Conservation (phyloP, 2,888 invertebrate genomes). For the Drosophila conformis region DNA sequence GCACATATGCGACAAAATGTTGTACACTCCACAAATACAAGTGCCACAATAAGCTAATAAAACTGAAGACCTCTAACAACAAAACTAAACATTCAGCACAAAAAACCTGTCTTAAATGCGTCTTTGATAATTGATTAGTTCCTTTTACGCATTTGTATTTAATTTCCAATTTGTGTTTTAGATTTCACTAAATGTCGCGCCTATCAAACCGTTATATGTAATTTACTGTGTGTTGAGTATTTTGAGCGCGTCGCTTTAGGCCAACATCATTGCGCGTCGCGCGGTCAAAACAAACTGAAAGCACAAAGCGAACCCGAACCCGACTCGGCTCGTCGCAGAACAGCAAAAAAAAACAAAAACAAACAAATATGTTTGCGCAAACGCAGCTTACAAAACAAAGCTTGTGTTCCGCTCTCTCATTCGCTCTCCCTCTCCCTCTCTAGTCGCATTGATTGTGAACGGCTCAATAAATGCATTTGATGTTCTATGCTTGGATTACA, state of each 20-base stretch:
- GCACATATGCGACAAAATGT: neutral
- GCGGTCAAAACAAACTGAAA: slow-evolving; percentile 67
- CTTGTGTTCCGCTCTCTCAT: slow-evolving; percentile 3
- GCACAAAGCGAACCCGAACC: slow-evolving; percentile 30
- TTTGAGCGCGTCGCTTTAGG: slow-evolving; percentile 42
- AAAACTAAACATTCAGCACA: slow-evolving; percentile 4
- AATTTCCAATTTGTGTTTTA: neutral
- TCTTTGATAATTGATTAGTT: neutral
- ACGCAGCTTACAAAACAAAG: slow-evolving; percentile 48
- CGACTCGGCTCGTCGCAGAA: slow-evolving; percentile 31
- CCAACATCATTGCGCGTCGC: slow-evolving; percentile 58
- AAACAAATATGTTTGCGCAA: slow-evolving; percentile 38
- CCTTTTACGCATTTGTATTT: neutral
- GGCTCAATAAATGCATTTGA: slow-evolving; percentile 2
- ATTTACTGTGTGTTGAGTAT: slow-evolving; percentile 9
- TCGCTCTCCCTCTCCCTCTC: neutral
- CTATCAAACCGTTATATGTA: slow-evolving; percentile 6
- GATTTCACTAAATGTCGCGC: slow-evolving; percentile 12
- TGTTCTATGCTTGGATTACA: neutral
- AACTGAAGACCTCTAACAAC: slow-evolving; percentile 22
- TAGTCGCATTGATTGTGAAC: slow-evolving; percentile 9
- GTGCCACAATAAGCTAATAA: slow-evolving; percentile 21
- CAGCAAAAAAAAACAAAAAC: slow-evolving; percentile 19
- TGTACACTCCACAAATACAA: slow-evolving; percentile 19
- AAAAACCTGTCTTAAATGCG: neutral